Base-by-base conservation (phyloP, 2,797 vertebrate genomes). In the Hephaestus fuliginosus region DNA sequence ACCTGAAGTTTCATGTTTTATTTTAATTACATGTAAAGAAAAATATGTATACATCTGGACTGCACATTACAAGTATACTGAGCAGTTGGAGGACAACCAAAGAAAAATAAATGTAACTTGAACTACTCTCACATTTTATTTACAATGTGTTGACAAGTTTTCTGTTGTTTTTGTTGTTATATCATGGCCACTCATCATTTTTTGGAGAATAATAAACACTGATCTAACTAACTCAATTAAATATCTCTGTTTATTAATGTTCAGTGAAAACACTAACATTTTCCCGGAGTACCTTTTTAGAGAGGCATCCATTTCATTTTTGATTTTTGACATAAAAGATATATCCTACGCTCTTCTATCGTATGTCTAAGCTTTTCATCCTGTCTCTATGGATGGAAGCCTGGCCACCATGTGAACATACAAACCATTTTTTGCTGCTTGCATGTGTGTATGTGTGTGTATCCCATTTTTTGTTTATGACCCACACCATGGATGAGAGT, bases 41-140 rank as follows among this genome's bases (percentile, higher is more conserved):
- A 39, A 20, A 61, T 28, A 18, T 22, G n/a, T n/a, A 56, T 76
- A 61, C 62, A 49, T 87, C 52, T 66, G 48, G 52, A 79, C 74
- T 76, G 72, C 69, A 68, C 61, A 70, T 76, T 55, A 41, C 2
- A 57, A 64, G 7, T 7, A 57, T 46, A 41, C 30, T 48, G 46
- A 66, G 57, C 63, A 78, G 22, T 72, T 58, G 61, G 67, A 76
- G 28, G 64, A 57, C 55, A 55, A 86, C 87, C 84, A 91, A 88
- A 86, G 83, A 86, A 1, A 80, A 64, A 10, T 5, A 4, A 70
- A 4, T 79, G 28, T 36, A 80, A 66, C 53, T 74, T 60, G n/a
- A 86, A 76, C 6, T 55, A 36, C 20, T 25, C n/a, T 61, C 51
- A 70, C 66, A 41, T 71, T 62, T 51, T 62, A 56, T 71, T 80